A percentile compares a stretch with the other conserved stretches of the same genome.
These are phyloP conservation scores for Andricus quercusramuli DNA, from an alignment of 2,888 invertebrate genomes.

Conservation along the genomic window DNA sequence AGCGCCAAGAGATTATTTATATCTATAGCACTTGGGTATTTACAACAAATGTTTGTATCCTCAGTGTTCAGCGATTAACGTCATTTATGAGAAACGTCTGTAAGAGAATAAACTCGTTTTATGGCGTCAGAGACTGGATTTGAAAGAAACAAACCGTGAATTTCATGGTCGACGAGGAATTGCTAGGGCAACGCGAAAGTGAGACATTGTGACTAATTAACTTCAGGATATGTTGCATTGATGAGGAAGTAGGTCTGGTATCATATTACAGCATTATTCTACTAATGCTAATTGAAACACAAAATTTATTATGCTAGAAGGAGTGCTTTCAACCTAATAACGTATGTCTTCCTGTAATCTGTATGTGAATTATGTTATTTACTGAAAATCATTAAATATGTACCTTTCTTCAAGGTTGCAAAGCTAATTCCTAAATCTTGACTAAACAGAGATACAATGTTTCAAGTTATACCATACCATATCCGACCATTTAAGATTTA, in stretches of 20 bases:
- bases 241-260: conserved; percentile 54
- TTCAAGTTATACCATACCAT: neutral
- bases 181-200: conserved; percentile 22
- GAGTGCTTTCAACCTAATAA: too few relatives aligned
- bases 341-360: too few relatives aligned
- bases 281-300: conserved; percentile 2
- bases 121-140: neutral
- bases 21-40: neutral
- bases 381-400: neutral
- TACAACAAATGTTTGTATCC: neutral
- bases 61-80: neutral
- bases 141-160: neutral
- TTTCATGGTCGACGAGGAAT: conserved; percentile 14
- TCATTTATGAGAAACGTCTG: neutral
- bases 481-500: neutral
- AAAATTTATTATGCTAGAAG: too few relatives aligned
- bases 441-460: neutral
- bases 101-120: neutral
- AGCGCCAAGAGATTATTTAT: neutral
- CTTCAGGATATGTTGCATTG: conserved; percentile 52
- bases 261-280: conserved; percentile 3
- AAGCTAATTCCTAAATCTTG: too few relatives aligned
- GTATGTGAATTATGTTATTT: neutral
- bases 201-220: conserved; percentile 54
- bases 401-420: neutral